These are phyloP conservation scores for Nanorana parkeri DNA, from an alignment of 2,113 vertebrate species.

Conservation along the genomic window DNA sequence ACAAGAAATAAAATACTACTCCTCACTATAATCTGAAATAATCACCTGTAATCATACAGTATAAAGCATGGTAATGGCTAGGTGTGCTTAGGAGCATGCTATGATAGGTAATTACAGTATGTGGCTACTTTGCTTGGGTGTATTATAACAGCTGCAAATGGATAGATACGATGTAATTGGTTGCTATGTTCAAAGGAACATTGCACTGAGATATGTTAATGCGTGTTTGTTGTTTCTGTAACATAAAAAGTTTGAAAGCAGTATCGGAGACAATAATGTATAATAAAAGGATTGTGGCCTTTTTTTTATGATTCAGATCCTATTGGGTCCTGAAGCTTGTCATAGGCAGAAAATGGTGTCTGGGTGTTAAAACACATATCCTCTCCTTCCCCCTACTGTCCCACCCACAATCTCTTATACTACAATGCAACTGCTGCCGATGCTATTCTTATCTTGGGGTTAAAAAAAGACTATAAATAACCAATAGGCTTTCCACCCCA, in stretches of 20 bases:
- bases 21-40: slow-evolving; percentile 31
- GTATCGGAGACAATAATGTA: not conserved
- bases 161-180: slow-evolving; percentile 2
- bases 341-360: no score
- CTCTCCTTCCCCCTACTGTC: no score
- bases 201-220: not conserved
- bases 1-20: slow-evolving; percentile 17
- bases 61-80: slow-evolving; percentile 39
- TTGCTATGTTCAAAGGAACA: not conserved
- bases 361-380: no score
- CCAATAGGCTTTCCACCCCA: not conserved
- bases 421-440: no score
- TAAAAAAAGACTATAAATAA: not conserved
- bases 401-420: no score
- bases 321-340: not conserved
- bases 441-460: no score
- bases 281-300: no score
- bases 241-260: not conserved
- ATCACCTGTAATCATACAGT: slow-evolving; percentile 42
- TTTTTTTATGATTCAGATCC: not conserved
- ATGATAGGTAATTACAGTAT: slow-evolving; percentile 35
- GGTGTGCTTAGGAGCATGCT: slow-evolving; percentile 31
- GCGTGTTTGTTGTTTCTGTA: not conserved
- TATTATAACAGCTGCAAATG: slow-evolving; percentile 15
- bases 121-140: slow-evolving; percentile 21